Evolutionary conservation across 2,888 invertebrate genomes (phyloP), one percentile per base, ranked within the genome.

Genomic region (Sinohyriopsis cumingii): DNA sequence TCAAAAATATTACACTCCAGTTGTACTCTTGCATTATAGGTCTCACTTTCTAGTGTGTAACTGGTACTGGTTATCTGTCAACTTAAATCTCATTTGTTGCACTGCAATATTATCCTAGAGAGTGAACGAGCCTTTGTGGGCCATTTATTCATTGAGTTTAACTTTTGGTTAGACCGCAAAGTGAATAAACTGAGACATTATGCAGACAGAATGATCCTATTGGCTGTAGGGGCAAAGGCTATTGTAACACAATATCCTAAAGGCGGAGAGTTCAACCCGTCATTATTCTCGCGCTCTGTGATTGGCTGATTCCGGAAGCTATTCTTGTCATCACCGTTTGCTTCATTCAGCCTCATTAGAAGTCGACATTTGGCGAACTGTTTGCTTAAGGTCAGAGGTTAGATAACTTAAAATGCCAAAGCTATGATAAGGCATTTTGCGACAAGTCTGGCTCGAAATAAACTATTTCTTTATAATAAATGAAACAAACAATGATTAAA

Each of bases 361-460:
- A 33, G 67, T 55, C 54, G 59, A 57, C 59, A 67, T 61, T 67
- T 55, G 59, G 64, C 61, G 66, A 66, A 68, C 54, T 63, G 55
- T 57, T 69, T 69, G 45, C 62, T 54, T 62, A 55, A 67, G 69
- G 67, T 53, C 22, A 71, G 24, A 59, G 71, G 72, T 73, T 66
- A 72, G 68, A 72, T 69, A 63, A 63, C 72, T 72, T 59, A 68
- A 75, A 68, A 70, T 66, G 66, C 71, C 71, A 67, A 59, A 65
- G 55, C 33, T 54, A 65, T 67, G 65, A 72, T 68, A 69, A 63
- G 24, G 59, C 45, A 45, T 45, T 45, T 45, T 45, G 28, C 60
- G 9, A 67, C 63, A 66, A 70, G 66, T 57, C 63, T 28, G 54
- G 62, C 62, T 54, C 61, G 28, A 12, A n/a, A n/a, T 54, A 61